Evolutionary conservation across 2,797 vertebrate species (phyloP).

Genomic region (Diplodus sargus): DNA sequence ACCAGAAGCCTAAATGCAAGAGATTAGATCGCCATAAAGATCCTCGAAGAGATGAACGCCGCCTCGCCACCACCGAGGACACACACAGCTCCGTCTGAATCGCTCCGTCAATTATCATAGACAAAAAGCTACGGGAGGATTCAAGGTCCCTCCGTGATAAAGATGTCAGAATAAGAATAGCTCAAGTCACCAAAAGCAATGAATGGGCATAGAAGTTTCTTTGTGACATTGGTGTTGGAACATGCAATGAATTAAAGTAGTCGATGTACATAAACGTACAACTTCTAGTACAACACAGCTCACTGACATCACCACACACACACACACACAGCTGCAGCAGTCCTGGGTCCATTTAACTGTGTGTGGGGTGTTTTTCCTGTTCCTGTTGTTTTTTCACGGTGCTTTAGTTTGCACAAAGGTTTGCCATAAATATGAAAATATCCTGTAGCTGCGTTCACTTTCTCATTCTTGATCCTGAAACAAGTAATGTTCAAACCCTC

Average conservation of each 20-base stretch:
- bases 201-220: slow-evolving; percentile 34
- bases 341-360: background rate
- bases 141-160: slow-evolving; percentile 64
- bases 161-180: slow-evolving; percentile 56
- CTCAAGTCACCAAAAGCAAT: slow-evolving; percentile 42
- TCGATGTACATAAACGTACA: background rate
- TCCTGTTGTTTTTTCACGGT: background rate
- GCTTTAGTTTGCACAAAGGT: no score
- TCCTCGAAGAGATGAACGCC: slow-evolving; percentile 62
- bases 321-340: background rate
- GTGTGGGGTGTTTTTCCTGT: background rate
- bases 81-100: slow-evolving; percentile 60
- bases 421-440: no score
- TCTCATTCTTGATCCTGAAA: no score
- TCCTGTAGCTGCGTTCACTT: no score
- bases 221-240: slow-evolving; percentile 22
- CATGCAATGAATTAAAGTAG: slow-evolving; percentile 28
- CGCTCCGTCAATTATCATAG: slow-evolving; percentile 57
- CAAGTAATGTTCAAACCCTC: no score
- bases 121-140: slow-evolving; percentile 46
- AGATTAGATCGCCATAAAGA: slow-evolving; percentile 69
- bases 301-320: background rate
- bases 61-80: slow-evolving; percentile 46
- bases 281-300: slow-evolving; percentile 1
- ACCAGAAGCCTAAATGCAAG: slow-evolving; percentile 62